Conservation (phyloP, 2,888 invertebrate genomes). For the Chirona hameri region DNA sequence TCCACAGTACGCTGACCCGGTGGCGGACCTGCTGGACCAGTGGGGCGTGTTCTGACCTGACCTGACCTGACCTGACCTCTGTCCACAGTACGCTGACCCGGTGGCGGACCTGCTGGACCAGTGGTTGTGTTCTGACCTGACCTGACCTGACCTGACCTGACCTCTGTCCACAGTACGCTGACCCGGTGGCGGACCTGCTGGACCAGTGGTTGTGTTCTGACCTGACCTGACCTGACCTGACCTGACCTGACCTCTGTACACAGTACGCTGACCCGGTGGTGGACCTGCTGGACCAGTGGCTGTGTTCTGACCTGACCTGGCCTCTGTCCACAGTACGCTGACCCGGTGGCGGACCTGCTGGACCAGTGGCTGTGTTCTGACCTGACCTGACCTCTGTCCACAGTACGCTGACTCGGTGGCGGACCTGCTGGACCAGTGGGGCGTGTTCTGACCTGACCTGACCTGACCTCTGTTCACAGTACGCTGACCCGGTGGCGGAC, state of each 20-base stretch:
- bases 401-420: slow-evolving; percentile 99
- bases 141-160: slow-evolving; percentile 58
- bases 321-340: not conserved
- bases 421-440: slow-evolving; percentile 94
- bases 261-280: slow-evolving; percentile 80
- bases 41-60: not conserved
- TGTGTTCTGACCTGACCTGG: slow-evolving; percentile 67
- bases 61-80: too few relatives aligned
- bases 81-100: not conserved
- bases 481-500: slow-evolving; percentile 99
- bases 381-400: not conserved
- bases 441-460: slow-evolving; percentile 55
- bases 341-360: too few relatives aligned
- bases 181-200: slow-evolving; percentile 97
- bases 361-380: slow-evolving; percentile 51
- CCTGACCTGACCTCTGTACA: too few relatives aligned
- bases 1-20: too few relatives aligned
- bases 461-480: slow-evolving; percentile 53
- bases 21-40: not conserved
- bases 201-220: slow-evolving; percentile 55
- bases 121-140: slow-evolving; percentile 76
- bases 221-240: too few relatives aligned
- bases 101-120: slow-evolving; percentile 97
- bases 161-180: slow-evolving; percentile 72
- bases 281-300: slow-evolving; percentile 95